Evolutionary conservation across 2,113 vertebrate genomes (phyloP), one percentile per base, ranked within the genome.

Genomic region (Odontophorus gujanensis): DNA sequence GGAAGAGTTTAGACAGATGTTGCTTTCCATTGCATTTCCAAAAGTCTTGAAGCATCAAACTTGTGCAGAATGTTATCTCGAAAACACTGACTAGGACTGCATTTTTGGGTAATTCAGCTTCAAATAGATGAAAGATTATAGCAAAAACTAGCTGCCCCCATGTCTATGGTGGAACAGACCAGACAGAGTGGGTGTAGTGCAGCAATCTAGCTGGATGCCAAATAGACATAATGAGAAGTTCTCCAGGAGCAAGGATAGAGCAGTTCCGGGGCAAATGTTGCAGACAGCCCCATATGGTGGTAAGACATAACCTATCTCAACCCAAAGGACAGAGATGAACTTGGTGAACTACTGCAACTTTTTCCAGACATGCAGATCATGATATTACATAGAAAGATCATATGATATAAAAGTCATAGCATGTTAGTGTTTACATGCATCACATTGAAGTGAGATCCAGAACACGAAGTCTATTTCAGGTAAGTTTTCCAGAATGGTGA

Each of bases 1-100:
- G 68, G 50, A 74, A 83, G 50, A 74, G 50, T 93, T 95, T 74
- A 85, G 55, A 95, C 79, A 92, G 85, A 90, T 94, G 85, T 59
- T 95, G 62, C 63, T 81, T 84, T 89, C 81, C 48, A 40, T 5
- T 18, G 24, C 40, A 58, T 81, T 76, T 93, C 62, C 32, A 18
- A 93, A 89, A 89, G 58, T 59, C 62, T 75, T n/a, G 40, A 38
- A 85, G 53, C 48, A 76, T 9, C 86, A 82, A 25, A 73, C 32
- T 66, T 8, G 2, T 15, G n/a, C 77, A 72, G 43, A 88, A 81
- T 58, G 57, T 79, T 88, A 76, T 89, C 90, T 86, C 43, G 51
- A 78, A 88, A 92, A 63, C 24, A 19, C 9, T 68, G 74, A 89
- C 28, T n/a, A 79, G 68, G 58, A 89, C 79, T 43, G 13, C 0